Percentiles rank a stretch among this genome's conserved stretches.
phyloP scores from a whole-genome alignment of 2,113 vertebrate genomes.

The Mirza zaza region DNA sequence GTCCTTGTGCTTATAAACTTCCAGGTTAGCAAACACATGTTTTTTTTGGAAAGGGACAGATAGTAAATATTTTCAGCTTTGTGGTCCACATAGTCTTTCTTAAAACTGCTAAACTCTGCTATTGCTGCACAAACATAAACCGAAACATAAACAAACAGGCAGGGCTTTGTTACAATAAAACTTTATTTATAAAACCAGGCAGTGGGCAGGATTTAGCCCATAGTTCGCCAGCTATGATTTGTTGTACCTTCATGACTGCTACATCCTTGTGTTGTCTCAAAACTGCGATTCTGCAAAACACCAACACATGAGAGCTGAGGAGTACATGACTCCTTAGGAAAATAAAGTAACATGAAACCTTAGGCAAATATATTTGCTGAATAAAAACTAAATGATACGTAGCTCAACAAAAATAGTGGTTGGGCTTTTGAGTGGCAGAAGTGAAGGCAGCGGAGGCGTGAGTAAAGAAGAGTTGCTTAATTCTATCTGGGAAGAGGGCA shows the following conservation, averaged over 20 bases:
- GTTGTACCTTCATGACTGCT: neutral
- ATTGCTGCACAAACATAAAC: neutral
- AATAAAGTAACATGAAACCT: neutral
- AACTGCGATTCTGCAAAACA: neutral
- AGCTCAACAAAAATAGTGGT: neutral
- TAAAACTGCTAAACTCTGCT: neutral
- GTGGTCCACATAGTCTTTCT: neutral
- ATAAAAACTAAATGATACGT: neutral
- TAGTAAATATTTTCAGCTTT: neutral
- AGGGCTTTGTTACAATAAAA: neutral
- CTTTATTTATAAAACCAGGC: neutral
- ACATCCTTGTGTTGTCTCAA: neutral
- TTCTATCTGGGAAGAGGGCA: neutral
- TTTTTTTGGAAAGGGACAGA: neutral
- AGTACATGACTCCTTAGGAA: neutral
- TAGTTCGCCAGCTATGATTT: neutral
- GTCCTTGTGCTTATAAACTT: neutral
- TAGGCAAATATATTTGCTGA: neutral
- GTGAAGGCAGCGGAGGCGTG: neutral
- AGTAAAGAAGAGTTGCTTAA: neutral
- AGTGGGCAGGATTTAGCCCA: neutral
- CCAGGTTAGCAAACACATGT: neutral
- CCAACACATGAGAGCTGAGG: neutral
- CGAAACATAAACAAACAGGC: neutral
- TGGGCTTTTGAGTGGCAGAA: neutral